phyloP scores from a whole-genome alignment of 2,888 invertebrate species.

The Strigamia crassipes region DNA sequence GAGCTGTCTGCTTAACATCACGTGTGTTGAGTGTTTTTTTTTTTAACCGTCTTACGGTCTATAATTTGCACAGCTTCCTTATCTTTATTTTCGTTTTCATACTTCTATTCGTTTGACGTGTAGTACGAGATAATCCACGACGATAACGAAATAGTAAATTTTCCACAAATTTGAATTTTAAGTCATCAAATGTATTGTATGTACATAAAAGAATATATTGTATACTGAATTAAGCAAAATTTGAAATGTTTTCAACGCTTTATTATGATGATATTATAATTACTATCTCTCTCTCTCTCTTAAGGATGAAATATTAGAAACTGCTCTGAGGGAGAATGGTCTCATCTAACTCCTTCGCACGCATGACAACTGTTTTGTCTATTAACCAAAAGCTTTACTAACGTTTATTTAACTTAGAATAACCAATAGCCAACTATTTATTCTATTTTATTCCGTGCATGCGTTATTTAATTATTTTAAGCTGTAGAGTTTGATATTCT shows the following conservation, averaged over 20 bases:
- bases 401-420: neutral
- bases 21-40: neutral
- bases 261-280: neutral
- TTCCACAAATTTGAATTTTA: neutral
- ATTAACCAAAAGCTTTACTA: neutral
- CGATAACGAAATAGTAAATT: neutral
- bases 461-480: neutral
- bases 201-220: neutral
- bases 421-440: neutral
- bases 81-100: neutral
- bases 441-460: neutral
- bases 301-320: slow-evolving; percentile 60
- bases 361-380: slow-evolving; percentile 23
- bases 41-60: neutral
- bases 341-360: slow-evolving; percentile 54
- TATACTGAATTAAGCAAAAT: slow-evolving; percentile 23
- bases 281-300: slow-evolving; percentile 43
- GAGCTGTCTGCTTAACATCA: slow-evolving; percentile 5
- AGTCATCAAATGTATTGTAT: neutral
- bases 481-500: neutral
- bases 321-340: slow-evolving; percentile 60
- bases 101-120: neutral
- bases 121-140: neutral
- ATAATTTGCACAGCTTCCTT: neutral
- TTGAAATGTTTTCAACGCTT: neutral